Evolutionary conservation across 2,113 vertebrate species (phyloP), one percentile per base, ranked within the genome.

Genomic region (Daphoenositta chrysoptera): DNA sequence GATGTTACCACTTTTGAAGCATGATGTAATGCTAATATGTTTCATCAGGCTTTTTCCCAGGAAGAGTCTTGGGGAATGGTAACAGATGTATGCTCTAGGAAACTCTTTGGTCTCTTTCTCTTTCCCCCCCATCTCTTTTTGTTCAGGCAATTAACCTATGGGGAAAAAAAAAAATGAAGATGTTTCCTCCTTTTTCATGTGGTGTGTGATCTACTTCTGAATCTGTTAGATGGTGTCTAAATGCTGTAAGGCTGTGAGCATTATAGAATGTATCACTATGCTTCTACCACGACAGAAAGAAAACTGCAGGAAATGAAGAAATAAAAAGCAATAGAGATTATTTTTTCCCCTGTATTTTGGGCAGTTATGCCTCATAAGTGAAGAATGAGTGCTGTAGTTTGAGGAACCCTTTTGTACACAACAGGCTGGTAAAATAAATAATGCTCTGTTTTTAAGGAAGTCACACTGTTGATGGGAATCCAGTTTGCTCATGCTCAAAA

Each of bases 1-100:
- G 56, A 94, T 93, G 71, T 88, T 92, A 58, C 68, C 33, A 48
- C 79, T 95, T 94, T 88, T 56, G 92, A 92, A 95, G 85, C 76
- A 60, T 90, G 92, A 71, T 94, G 50, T 51, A 83, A 92, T 56
- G 56, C 82, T 96, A 88, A 86, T 93, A 20, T 15, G 45, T 90
- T 87, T 94, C 79, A 73, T 88, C 68, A 81, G 24, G 83, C 68
- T 83, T 97, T 91, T 85, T 71, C 39, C 58, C 26, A 20, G n/a
- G 79, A 86, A 88, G 79, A 56, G 44, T 56, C 42, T 80, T 88
- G 58, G 93, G 87, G 87, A 88, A 71, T 80, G 68, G 64, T 79
- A 82, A 37, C 87, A 93, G 75, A 77, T 92, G 39, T 48, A 18
- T 44, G 27, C 21, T 81, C 51, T 54, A 63, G 70, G 66, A 96